Evolutionary conservation across 2,113 vertebrate species (phyloP), one percentile per base, ranked within the genome.

Genomic region (Antidorcas marsupialis): DNA sequence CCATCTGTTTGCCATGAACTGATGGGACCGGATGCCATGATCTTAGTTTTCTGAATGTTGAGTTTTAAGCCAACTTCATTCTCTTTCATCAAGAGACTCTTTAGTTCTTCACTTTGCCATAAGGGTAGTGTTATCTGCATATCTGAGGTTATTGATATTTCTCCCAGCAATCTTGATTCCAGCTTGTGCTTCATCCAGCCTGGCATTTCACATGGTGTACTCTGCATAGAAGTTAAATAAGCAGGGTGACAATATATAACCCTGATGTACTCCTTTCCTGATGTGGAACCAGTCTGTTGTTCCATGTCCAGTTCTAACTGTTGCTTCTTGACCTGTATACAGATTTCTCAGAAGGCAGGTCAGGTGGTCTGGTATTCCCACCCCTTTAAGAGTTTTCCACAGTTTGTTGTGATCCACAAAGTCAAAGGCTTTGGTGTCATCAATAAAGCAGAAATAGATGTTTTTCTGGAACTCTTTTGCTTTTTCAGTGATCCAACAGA

Each of bases 121-220:
- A 10, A 67, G n/a, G 17, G 64, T 67, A 8, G 33, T 67, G 33
- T 19, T 17, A 67, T 67, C n/a, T 67, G 17, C 33, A 67, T 67
- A 71, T 71, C n/a, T 71, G 30, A 71, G 2, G 64, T 67, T 36
- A 67, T 5, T 67, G 33, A 36, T 67, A 67, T 36, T 36, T 67
- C 33, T 67, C 17, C 64, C 1, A 0, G 33, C 2, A 36, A 21
- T 21, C 64, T 36, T 21, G 16, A 67, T 19, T 67, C 33, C 16
- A 67, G 33, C 16, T n/a, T 67, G 33, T 67, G 64, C 33, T 67
- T 67, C 64, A n/a, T n/a, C 33, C 64, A 67, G 33, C 64, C 64
- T 0, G 0, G 33, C 64, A 36, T n/a, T 67, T 67, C 64, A 19
- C 33, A 67, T 67, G 4, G 2, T 67, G 16, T 36, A 67, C 16